phyloP scores from a whole-genome alignment of 2,888 invertebrate genomes.

The Pycnomerus fuliginosus region DNA sequence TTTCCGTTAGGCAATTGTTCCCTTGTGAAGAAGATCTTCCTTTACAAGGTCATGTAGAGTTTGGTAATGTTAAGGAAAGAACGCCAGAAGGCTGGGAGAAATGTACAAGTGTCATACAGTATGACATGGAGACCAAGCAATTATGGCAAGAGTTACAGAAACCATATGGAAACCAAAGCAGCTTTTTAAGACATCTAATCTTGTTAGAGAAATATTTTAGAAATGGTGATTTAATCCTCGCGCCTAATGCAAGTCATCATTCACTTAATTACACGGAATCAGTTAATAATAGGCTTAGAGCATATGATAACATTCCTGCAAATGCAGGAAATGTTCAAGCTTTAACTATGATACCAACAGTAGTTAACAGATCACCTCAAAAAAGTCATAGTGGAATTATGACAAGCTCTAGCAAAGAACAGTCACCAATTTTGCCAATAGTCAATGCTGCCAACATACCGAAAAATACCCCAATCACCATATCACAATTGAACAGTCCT shows the following conservation, averaged over 20 bases:
- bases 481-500: slow-evolving; percentile 46
- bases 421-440: slow-evolving; percentile 23
- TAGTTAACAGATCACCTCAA: slow-evolving; percentile 34
- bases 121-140: slow-evolving; percentile 76
- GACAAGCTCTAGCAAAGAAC: slow-evolving; percentile 30
- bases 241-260: slow-evolving; percentile 71
- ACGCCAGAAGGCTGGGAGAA: slow-evolving; percentile 86
- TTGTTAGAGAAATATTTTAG: slow-evolving; percentile 81
- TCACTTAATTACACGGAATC: slow-evolving; percentile 79
- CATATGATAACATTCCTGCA: slow-evolving; percentile 67
- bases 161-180: slow-evolving; percentile 85
- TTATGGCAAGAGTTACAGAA: slow-evolving; percentile 81
- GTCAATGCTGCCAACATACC: slow-evolving; percentile 42
- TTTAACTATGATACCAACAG: slow-evolving; percentile 45
- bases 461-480: slow-evolving; percentile 47
- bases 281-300: slow-evolving; percentile 72
- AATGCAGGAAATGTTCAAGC: slow-evolving; percentile 44
- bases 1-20: slow-evolving; percentile 77
- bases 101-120: slow-evolving; percentile 75
- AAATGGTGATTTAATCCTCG: slow-evolving; percentile 73
- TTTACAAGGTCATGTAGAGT: slow-evolving; percentile 73
- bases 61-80: slow-evolving; percentile 67
- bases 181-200: slow-evolving; percentile 78
- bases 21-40: slow-evolving; percentile 83
- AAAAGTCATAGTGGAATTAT: slow-evolving; percentile 41